These are phyloP conservation scores for Chironomus striatipennis DNA, from an alignment of 1,140 invertebrate species.

Conservation along the genomic window DNA sequence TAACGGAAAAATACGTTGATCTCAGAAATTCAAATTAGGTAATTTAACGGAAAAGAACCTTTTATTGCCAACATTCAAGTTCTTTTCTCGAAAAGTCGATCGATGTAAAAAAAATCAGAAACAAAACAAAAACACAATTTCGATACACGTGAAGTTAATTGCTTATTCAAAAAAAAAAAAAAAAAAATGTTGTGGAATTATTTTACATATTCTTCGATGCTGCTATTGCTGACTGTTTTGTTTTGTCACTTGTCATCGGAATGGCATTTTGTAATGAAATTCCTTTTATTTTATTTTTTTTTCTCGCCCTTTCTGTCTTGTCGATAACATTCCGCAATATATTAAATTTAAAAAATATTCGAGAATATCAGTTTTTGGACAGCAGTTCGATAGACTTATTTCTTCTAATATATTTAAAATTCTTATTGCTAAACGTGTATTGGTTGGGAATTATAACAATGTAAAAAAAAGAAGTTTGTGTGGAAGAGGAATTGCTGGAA, in stretches of 20 bases:
- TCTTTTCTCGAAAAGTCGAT: not conserved
- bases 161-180: slow-evolving; percentile 14
- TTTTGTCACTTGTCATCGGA: not conserved
- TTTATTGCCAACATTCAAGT: too few species aligned
- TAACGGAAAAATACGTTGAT: too few species aligned
- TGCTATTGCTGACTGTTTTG: not conserved
- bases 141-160: not conserved
- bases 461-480: not conserved
- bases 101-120: not conserved
- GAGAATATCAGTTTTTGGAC: too few species aligned
- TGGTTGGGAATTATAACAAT: not conserved
- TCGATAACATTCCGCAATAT: too few species aligned
- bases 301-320: not conserved
- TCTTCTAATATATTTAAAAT: too few species aligned
- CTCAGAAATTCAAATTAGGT: too few species aligned
- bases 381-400: too few species aligned
- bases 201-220: not conserved
- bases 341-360: too few species aligned
- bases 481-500: not conserved
- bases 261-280: not conserved
- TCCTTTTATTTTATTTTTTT: not conserved
- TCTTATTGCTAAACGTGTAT: not conserved
- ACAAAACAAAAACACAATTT: not conserved
- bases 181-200: not conserved
- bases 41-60: too few species aligned